Evolutionary conservation across 2,888 invertebrate species (phyloP), one percentile per base, ranked within the genome.

Genomic region (Hecatera dysodea): DNA sequence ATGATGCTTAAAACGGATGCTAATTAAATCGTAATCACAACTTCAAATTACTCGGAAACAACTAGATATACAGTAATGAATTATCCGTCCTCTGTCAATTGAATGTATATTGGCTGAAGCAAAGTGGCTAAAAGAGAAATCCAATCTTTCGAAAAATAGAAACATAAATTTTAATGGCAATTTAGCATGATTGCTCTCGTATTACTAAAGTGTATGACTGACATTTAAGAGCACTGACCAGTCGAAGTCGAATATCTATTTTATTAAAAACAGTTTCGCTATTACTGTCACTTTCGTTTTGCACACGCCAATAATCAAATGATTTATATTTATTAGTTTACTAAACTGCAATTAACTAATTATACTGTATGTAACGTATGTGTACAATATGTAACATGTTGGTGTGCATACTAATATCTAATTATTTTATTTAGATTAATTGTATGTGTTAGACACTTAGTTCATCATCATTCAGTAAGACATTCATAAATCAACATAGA

Each of bases 141-240:
- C 67, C 63, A 74, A 46, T 59, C 70, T 78, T 72, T 79, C 55
- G 66, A 72, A 70, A 80, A 75, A 70, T 60, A 72, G n/a, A 59
- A 72, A 71, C 66, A 73, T 69, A 42, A 50, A 71, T 78, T 78
- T 83, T 77, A 72, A 85, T 83, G 69, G 69, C 80, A 52, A 46
- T 81, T 75, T 80, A 56, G 74, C 76, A 70, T 83, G 84, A 81
- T 81, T 78, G 78, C 77, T 78, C 70, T 85, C 57, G 60, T 69
- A 67, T 70, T 67, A 59, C 61, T 53, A 50, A 75, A 78, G 50
- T 75, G 67, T 80, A 71, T 70, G 72, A 68, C 44, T 55, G 46
- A 57, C 50, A 22, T 64, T 65, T 48, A 53, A 19, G 57, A 76
- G 17, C 70, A 29, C 71, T 62, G 69, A 73, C 55, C 65, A 65